These are phyloP conservation scores for Erpornis zantholeuca DNA, from an alignment of 2,113 vertebrate species.

Conservation along the genomic window DNA sequence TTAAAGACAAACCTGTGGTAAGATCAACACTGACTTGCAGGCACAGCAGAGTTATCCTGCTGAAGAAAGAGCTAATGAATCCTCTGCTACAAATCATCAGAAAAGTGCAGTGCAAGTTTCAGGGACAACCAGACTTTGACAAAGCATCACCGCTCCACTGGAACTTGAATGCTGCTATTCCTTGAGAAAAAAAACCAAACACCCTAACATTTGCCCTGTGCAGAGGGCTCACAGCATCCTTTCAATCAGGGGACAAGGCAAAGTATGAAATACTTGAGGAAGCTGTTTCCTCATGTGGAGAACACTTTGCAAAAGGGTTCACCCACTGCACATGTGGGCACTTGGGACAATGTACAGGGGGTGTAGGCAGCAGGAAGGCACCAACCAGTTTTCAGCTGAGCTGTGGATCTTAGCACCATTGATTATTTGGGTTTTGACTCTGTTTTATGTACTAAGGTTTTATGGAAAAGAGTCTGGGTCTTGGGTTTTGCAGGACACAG, in stretches of 20 bases:
- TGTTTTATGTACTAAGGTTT: neutral
- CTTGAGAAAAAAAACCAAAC: neutral
- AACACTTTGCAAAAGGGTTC: neutral
- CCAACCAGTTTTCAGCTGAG: neutral
- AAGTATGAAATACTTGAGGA: neutral
- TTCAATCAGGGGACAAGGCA: neutral
- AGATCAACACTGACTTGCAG: neutral
- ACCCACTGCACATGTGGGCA: rapidly evolving
- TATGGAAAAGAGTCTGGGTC: neutral
- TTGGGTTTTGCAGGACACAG: neutral
- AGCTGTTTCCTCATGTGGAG: neutral
- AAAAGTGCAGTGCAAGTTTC: neutral
- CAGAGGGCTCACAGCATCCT: neutral
- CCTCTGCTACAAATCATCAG: neutral
- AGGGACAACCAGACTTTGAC: neutral
- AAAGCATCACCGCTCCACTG: neutral
- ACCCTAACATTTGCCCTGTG: neutral
- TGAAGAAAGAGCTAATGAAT: neutral
- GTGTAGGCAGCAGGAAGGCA: neutral
- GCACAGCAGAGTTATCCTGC: neutral
- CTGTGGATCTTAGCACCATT: neutral
- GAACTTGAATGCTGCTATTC: neutral
- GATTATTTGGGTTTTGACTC: neutral
- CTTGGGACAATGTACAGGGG: too few species aligned
- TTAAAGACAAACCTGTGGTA: neutral